Evolutionary conservation across 2,797 vertebrate genomes (phyloP), one percentile per base, ranked within the genome.

Genomic region (Poeciliopsis presidionis): DNA sequence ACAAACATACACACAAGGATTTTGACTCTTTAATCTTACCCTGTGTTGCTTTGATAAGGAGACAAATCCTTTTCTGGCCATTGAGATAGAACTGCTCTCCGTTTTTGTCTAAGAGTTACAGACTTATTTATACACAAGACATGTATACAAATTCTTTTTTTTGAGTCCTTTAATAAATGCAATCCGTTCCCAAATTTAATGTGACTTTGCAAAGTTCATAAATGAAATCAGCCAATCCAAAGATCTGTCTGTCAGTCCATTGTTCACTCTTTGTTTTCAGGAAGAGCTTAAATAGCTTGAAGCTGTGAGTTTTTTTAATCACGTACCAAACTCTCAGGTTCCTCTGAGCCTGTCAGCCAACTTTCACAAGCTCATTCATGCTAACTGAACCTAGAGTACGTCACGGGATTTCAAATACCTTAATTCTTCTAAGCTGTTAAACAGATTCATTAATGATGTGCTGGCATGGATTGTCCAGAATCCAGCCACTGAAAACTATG

Each of bases 1-100:
- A 76, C 87, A 85, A 91, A 92, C 84, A 77, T 88, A 73, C 36
- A 67, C 67, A 85, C 90, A 93, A 90, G 93, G 93, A 93, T 94
- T 95, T 93, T 93, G 93, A 92, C 92, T 93, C 92, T 92, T 92
- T 95, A 94, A 95, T 95, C 94, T 94, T 91, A 90, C 92, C 91
- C 94, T 95, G 93, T 93, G 90, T 91, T 87, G 91, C 94, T 91
- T 94, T 94, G 95, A 95, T 95, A 95, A 95, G 93, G 85, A 92
- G 86, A 90, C 82, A 91, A 94, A 93, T 91, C 91, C 90, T 89
- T 87, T 89, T 88, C 84, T 89, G 92, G 88, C 91, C 85, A 89
- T 61, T 75, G 86, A 93, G 91, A 94, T 94, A 92, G 90, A 93
- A 91, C 90, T 90, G 91, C 91, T 93, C 86, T 87, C 89, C 20